phyloP scores from a whole-genome alignment of 2,113 vertebrate species.

The Sinosuthora webbiana region DNA sequence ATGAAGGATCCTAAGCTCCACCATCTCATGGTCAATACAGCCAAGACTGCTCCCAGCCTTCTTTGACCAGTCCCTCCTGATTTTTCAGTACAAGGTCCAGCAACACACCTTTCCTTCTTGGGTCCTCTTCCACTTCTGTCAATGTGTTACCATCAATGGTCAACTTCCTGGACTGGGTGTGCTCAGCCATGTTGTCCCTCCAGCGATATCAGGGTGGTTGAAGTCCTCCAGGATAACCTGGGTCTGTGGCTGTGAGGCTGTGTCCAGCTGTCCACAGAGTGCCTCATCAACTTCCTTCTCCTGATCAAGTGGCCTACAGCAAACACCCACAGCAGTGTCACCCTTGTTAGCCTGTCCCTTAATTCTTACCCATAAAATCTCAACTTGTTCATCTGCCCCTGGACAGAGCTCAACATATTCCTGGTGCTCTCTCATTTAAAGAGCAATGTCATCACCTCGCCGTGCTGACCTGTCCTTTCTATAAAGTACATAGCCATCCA shows the following conservation, averaged over 20 bases:
- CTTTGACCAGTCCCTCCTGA: neutral
- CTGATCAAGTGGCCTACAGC: neutral
- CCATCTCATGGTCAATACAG: too few relatives aligned
- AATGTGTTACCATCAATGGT: neutral
- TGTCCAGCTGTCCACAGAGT: neutral
- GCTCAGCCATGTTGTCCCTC: neutral
- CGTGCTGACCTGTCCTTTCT: accelerated
- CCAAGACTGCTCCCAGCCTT: neutral
- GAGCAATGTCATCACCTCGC: neutral
- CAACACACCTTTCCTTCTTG: neutral
- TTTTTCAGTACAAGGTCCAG: neutral
- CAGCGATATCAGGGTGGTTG: neutral
- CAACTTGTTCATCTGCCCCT: neutral
- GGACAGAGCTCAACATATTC: neutral
- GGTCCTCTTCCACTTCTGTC: neutral
- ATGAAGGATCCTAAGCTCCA: neutral
- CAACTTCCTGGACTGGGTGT: neutral
- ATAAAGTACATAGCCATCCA: neutral
- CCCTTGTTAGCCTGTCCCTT: neutral
- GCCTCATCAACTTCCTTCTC: neutral
- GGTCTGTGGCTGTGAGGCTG: neutral
- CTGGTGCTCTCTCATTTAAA: neutral
- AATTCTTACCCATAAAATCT: neutral
- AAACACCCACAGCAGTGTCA: neutral
- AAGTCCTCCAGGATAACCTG: neutral